phyloP scores from a whole-genome alignment of 2,113 vertebrate species.

The Notarius lentiginosus region DNA sequence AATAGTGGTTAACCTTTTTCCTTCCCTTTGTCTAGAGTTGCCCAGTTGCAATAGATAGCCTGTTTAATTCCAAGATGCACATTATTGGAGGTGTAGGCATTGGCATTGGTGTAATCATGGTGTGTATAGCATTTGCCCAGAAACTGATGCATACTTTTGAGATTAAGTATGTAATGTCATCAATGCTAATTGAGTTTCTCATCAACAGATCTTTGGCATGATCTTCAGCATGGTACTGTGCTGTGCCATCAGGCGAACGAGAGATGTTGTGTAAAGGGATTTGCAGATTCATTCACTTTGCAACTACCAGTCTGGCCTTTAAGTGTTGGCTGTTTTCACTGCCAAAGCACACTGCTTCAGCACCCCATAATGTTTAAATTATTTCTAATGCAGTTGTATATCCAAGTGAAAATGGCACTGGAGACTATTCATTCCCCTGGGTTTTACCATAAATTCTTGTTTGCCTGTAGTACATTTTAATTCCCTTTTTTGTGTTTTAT shows the following conservation, averaged over 20 bases:
- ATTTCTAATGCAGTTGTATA: constrained; percentile 6
- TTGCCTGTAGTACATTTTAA: neutral
- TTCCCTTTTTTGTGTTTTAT: neutral
- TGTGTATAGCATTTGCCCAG: constrained; percentile 60
- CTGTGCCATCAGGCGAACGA: constrained; percentile 85
- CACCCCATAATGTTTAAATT: neutral
- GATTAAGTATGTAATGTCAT: neutral
- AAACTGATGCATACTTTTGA: neutral
- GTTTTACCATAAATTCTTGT: neutral
- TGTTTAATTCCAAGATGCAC: constrained; percentile 85
- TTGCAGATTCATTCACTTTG: neutral
- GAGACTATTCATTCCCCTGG: neutral
- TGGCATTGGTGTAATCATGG: constrained; percentile 89
- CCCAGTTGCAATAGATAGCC: constrained; percentile 73
- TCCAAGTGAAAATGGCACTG: neutral
- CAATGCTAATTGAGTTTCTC: constrained; percentile 22
- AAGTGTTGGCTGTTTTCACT: neutral
- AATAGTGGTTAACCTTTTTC: neutral
- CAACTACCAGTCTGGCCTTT: constrained; percentile 18
- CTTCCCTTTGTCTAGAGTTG: constrained; percentile 70
- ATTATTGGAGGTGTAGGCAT: constrained; percentile 89
- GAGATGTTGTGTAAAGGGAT: constrained; percentile 78
- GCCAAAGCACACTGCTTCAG: neutral
- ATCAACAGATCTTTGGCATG: constrained; percentile 89
- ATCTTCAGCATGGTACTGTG: constrained; percentile 95